These are phyloP conservation scores for Fregata magnificens DNA, from an alignment of 2,113 vertebrate species.

Conservation along the genomic window DNA sequence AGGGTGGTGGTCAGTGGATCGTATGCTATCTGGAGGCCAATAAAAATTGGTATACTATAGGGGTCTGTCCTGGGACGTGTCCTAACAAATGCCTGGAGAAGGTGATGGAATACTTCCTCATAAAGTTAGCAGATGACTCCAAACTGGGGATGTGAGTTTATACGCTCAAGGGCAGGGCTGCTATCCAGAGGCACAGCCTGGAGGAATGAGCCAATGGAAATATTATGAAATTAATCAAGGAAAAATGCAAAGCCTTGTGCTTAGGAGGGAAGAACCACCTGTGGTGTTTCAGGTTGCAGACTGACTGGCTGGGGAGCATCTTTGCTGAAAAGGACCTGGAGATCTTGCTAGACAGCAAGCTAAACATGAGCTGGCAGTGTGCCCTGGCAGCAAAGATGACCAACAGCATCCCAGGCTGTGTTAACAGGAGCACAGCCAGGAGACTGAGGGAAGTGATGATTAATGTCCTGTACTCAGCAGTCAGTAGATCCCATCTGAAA, in stretches of 20 bases:
- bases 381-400: background rate
- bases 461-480: background rate
- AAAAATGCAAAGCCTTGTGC: background rate
- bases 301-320: background rate
- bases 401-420: background rate
- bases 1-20: background rate
- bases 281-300: background rate
- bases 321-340: background rate
- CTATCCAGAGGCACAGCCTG: background rate
- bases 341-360: background rate
- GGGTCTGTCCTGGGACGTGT: background rate
- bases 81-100: background rate
- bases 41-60: background rate
- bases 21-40: background rate
- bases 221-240: background rate
- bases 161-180: background rate
- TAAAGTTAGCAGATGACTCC: background rate
- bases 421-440: background rate
- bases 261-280: background rate
- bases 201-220: background rate
- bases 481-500: background rate
- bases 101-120: background rate
- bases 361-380: background rate
- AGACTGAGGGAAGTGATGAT: background rate
- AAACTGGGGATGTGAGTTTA: fast-evolving